Conservation (phyloP, 2,113 vertebrate species). For the Megalops atlanticus region DNA sequence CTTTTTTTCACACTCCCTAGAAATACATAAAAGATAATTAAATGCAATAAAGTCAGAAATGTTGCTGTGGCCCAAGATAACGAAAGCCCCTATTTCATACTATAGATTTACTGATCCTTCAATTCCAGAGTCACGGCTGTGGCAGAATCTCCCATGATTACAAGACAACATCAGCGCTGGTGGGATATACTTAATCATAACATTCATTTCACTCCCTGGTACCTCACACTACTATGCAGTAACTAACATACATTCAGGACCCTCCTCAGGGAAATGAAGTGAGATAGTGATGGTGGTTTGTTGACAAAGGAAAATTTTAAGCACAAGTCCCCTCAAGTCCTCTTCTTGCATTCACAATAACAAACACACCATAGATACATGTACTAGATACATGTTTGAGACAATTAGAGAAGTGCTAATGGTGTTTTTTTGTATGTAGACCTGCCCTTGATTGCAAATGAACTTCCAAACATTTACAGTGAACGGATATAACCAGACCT, state of each 20-base stretch:
- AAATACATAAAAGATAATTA: slow-evolving; percentile 19
- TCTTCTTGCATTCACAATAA: neutral
- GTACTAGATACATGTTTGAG: neutral
- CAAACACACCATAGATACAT: neutral
- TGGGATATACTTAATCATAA: too few relatives aligned
- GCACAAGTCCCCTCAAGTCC: too few relatives aligned
- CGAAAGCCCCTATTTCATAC: neutral
- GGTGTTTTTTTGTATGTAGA: neutral
- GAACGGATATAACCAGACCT: too few relatives aligned
- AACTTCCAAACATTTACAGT: neutral
- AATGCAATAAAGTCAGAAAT: slow-evolving; percentile 4
- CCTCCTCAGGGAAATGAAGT: neutral
- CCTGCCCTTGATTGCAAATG: neutral
- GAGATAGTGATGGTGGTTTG: neutral
- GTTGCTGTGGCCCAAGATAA: neutral
- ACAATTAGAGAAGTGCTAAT: neutral
- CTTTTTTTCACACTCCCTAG: slow-evolving; percentile 3
- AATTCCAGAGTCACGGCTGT: neutral
- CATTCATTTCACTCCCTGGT: neutral
- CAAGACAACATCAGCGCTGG: too few relatives aligned
- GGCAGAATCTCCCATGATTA: too few relatives aligned
- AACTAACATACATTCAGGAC: neutral
- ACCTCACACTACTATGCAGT: neutral
- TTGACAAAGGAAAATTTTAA: too few relatives aligned
- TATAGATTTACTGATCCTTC: neutral